A percentile compares a stretch with the other conserved stretches of the same genome.
Evolutionary conservation across 2,888 invertebrate species (phyloP).

Genomic region (Apamea epomidion): DNA sequence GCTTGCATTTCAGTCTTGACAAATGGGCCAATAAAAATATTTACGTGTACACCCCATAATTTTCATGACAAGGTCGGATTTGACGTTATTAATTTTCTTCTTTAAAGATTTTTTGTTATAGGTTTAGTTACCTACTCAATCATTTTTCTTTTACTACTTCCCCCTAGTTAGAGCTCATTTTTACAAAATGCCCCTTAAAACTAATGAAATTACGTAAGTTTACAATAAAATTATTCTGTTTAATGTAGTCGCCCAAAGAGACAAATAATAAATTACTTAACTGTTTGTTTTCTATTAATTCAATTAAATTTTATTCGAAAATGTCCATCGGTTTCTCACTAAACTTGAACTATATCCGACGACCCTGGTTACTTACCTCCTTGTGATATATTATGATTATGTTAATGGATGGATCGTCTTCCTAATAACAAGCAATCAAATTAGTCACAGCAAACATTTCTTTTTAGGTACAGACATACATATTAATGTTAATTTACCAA

Average conservation of each 20-base stretch:
- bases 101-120: conserved; percentile 5
- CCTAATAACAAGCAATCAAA: conserved; percentile 6
- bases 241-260: not conserved
- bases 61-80: conserved; percentile 45
- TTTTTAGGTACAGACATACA: not conserved
- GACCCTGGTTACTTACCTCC: not conserved
- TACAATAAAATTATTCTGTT: not conserved
- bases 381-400: not conserved
- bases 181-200: conserved; percentile 30
- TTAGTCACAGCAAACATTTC: conserved; percentile 18
- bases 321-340: not conserved
- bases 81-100: conserved; percentile 25
- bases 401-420: not conserved
- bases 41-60: conserved; percentile 39
- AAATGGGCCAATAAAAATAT: conserved; percentile 44
- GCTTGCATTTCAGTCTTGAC: conserved; percentile 13
- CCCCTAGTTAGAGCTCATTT: conserved; percentile 1
- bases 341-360: too few relatives aligned
- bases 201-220: conserved; percentile 13
- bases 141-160: not conserved
- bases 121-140: not conserved
- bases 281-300: not conserved
- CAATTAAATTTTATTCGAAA: not conserved
- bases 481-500: conserved; percentile 2
- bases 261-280: not conserved